Evolutionary conservation across 1,140 invertebrate genomes (phyloP), one percentile per base, ranked within the genome.

Genomic region (Ceratitis capitata): DNA sequence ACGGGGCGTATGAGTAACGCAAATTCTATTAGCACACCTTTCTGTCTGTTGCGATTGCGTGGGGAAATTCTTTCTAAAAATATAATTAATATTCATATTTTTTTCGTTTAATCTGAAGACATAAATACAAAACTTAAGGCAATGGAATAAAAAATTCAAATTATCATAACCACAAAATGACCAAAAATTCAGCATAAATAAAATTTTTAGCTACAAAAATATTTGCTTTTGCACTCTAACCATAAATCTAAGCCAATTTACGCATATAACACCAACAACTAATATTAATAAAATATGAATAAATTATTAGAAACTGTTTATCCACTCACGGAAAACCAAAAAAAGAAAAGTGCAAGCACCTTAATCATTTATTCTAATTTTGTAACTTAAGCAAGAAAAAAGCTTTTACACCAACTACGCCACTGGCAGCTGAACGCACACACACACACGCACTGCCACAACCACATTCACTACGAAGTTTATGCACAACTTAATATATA

Each of bases 321-420:
- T n/a, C n/a, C n/a, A n/a, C n/a, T n/a, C n/a, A n/a, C n/a, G 1
- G 7, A 47, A 47, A 47, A 12, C 2, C 19, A 64, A 3, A 19
- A 32, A 35, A 14, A 35, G 2, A 16, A 35, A 64, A 12, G 16
- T 16, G 12, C 14, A 14, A 53, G 51, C 61, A 35, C 32, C 61
- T 69, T 39, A 69, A 69, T 35, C 29, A 69, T 69, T 69, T 39
- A 69, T 69, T 69, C 61, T 69, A 69, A 69, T 35, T 69, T n/a
- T 29, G 39, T 16, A 39, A 69, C 32, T 69, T 69, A 69, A 19
- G 1, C 32, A 69, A 16, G 12, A 69, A 32, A 69, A 32, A 69
- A 35, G 61, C 61, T 69, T 69, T 69, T 69, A 69, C 61, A 35
- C 14, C 32, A 69, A 69, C 61, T 29, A 61, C 12, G 14, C 26